These are phyloP conservation scores for Astreopora myriophthalma DNA, from an alignment of 64 coral and sea anemone genomes.

Conservation along the genomic window DNA sequence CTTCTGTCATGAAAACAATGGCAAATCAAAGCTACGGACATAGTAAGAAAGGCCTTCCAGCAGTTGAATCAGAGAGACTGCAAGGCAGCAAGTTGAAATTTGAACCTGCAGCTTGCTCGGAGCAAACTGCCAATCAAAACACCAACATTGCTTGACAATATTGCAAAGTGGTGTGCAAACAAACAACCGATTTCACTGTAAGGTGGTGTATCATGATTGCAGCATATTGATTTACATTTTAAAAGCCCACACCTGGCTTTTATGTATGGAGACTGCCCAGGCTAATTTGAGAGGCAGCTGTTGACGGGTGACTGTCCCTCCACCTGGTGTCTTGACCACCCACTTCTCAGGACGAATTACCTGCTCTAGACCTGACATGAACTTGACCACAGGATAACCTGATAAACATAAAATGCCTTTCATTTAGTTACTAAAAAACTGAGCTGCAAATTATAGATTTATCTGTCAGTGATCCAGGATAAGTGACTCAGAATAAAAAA, in stretches of 20 bases:
- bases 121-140: too few species aligned
- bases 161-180: background rate
- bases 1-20: slow-evolving; percentile 46
- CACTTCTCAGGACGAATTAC: slow-evolving; percentile 86
- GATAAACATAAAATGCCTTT: background rate
- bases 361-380: slow-evolving; percentile 79
- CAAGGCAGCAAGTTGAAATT: too few species aligned
- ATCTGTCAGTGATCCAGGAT: too few species aligned
- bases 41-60: background rate
- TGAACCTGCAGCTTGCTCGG: too few species aligned
- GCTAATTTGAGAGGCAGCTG: slow-evolving; percentile 96
- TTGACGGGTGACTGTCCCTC: slow-evolving; percentile 75
- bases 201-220: background rate
- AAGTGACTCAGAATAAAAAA: too few species aligned
- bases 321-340: slow-evolving; percentile 75
- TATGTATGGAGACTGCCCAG: slow-evolving; percentile 98
- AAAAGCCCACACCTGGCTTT: slow-evolving; percentile 81
- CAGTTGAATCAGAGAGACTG: too few species aligned
- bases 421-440: too few species aligned
- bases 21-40: slow-evolving; percentile 30
- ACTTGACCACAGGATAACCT: slow-evolving; percentile 91
- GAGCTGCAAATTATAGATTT: too few species aligned
- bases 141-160: too few species aligned
- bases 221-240: background rate
- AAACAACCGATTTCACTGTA: too few species aligned